Base-by-base conservation (phyloP, 2,888 invertebrate genomes). In the Lithosia quadra region DNA sequence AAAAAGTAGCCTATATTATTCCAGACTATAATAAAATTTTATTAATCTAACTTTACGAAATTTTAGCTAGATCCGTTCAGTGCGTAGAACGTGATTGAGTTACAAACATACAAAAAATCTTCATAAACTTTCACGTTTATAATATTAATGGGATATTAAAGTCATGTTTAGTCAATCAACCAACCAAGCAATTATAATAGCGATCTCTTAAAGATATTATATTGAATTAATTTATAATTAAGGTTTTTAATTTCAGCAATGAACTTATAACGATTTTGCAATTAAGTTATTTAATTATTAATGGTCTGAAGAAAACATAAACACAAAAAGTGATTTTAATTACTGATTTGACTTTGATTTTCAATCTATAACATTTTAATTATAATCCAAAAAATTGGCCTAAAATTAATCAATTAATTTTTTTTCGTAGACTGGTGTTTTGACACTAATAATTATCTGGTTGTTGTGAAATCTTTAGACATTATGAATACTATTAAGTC, bases 371-470 rank as follows among this genome's bases (percentile, higher is more conserved):
- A 43, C 58, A 71, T 59, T 21, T 0, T 15, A 36, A 11, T 36
- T 36, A 9, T 74, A 67, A 78, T 43, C 43, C 69, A 73, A 36
- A 43, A 11, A 7, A 36, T 78, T 80, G 71, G 68, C 68, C 66
- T 18, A 21, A 64, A 73, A 64, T 72, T 69, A 71, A 70, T 75
- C 70, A 72, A 75, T 75, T 70, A 64, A 65, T 66, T 63, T 75
- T 81, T 76, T 82, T 76, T 72, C 28, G 28, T 71, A 74, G 49
- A 49, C 2, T 74, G 68, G 62, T 36, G 61, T 61, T 63, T 69
- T 76, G 75, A 76, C 79, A 73, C 71, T 69, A 71, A 63, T 76
- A 77, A 80, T 82, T 79, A 77, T 75, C 22, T 56, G 53, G 61
- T 18, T 60, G 56, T 79, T 79, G 69, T 65, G 58, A 56, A 77